Conservation (phyloP, 2,797 vertebrate species). For the Diceros bicornis region DNA sequence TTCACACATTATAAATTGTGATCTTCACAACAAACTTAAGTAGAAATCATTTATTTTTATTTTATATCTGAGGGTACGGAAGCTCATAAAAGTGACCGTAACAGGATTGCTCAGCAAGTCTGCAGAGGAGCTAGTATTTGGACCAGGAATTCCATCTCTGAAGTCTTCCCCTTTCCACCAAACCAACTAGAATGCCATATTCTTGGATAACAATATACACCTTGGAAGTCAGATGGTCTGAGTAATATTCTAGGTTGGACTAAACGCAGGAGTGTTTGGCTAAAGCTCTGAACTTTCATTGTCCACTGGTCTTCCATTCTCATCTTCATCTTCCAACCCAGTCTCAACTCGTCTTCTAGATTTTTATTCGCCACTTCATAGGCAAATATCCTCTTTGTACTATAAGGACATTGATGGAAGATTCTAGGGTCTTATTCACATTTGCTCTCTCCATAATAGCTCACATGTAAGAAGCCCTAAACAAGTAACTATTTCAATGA, state of each 20-base stretch:
- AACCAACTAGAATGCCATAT: not conserved
- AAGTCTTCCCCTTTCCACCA: not conserved
- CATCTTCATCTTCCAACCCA: not conserved
- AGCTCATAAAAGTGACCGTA: not conserved
- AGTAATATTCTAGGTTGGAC: not conserved
- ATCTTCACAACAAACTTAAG: constrained; percentile 1
- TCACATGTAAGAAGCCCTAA: not conserved
- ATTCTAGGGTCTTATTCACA: not conserved
- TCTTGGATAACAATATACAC: not conserved
- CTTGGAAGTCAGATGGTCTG: constrained; percentile 2
- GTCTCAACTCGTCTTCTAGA: not conserved
- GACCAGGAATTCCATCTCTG: not conserved
- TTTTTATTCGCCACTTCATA: not conserved
- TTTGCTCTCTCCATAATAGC: not conserved
- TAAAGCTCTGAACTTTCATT: not conserved
- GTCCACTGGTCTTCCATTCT: not conserved
- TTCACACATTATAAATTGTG: not conserved
- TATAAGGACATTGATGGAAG: not conserved
- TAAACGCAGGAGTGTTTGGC: not conserved
- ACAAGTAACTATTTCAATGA: not conserved
- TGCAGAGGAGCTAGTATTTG: not conserved
- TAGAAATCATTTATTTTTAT: not conserved
- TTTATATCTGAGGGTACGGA: not conserved
- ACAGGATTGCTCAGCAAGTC: not conserved
- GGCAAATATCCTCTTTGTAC: not conserved